A percentile compares a stretch with the other conserved stretches of the same genome.
phyloP scores from a whole-genome alignment of 2,797 vertebrate genomes.

The Hippoglossus hippoglossus region DNA sequence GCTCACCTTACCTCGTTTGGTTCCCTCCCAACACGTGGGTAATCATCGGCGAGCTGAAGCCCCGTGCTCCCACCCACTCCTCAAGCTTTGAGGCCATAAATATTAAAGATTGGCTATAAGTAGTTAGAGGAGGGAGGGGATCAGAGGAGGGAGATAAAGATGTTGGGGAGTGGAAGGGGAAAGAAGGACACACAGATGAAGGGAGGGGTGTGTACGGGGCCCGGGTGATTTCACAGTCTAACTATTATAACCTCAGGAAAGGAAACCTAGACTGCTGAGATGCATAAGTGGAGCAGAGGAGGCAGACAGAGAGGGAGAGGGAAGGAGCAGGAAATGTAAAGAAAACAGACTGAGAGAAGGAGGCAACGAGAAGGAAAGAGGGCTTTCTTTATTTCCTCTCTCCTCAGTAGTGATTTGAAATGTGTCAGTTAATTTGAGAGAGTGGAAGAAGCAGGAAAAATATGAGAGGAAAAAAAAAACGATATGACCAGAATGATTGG shows the following conservation, averaged over 20 bases:
- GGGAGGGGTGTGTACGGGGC: slow-evolving; percentile 70
- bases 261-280: slow-evolving; percentile 75
- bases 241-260: slow-evolving; percentile 85
- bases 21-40: slow-evolving; percentile 66
- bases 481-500: slow-evolving; percentile 16
- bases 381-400: slow-evolving; percentile 6
- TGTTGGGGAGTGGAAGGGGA: slow-evolving; percentile 67
- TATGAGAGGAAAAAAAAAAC: neutral
- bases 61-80: slow-evolving; percentile 58
- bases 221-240: slow-evolving; percentile 88
- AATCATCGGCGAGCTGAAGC: slow-evolving; percentile 62
- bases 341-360: slow-evolving; percentile 32
- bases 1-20: slow-evolving; percentile 56
- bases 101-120: slow-evolving; percentile 81
- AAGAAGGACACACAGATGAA: slow-evolving; percentile 67
- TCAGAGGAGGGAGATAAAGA: slow-evolving; percentile 51
- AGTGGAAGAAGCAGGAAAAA: neutral
- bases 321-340: slow-evolving; percentile 33
- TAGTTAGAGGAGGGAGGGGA: slow-evolving; percentile 58
- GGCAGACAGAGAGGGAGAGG: slow-evolving; percentile 38
- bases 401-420: slow-evolving; percentile 30
- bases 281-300: slow-evolving; percentile 66
- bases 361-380: slow-evolving; percentile 28
- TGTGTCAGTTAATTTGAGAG: slow-evolving; percentile 36
- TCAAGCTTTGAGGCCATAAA: slow-evolving; percentile 81